phyloP scores from a whole-genome alignment of 2,888 invertebrate species.

The Anthrax anthrax region DNA sequence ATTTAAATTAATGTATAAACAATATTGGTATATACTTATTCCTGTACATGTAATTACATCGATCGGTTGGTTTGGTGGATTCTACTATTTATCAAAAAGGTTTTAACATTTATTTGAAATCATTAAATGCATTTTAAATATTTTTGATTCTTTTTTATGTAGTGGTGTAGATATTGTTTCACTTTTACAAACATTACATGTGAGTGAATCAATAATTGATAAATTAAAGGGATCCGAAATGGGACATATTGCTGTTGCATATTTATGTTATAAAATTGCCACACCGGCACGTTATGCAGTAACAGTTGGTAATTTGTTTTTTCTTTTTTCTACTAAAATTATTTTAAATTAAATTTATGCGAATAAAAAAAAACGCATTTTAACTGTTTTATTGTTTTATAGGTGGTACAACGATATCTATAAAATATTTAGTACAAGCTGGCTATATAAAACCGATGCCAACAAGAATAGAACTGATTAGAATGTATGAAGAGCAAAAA shows the following conservation, averaged over 20 bases:
- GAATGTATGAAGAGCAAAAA: constrained; percentile 41
- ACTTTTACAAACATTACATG: constrained; percentile 57
- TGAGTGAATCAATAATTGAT: constrained; percentile 63
- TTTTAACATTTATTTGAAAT: constrained; percentile 23
- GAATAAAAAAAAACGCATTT: no score
- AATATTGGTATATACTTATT: constrained; percentile 92
- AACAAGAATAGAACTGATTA: constrained; percentile 46
- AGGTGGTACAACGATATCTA: constrained; percentile 77
- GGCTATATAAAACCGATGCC: constrained; percentile 78
- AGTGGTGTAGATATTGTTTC: constrained; percentile 86
- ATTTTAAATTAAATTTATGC: no score
- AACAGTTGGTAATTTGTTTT: constrained; percentile 62
- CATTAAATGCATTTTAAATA: no score
- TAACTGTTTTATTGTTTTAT: constrained; percentile 14
- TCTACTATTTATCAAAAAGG: constrained; percentile 79
- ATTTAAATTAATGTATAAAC: constrained; percentile 83
- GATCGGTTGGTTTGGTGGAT: constrained; percentile 70
- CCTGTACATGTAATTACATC: constrained; percentile 89
- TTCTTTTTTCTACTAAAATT: no score
- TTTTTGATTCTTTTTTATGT: constrained; percentile 13
- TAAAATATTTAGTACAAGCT: constrained; percentile 60
- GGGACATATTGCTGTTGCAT: constrained; percentile 79
- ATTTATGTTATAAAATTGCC: constrained; percentile 84
- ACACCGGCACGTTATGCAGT: constrained; percentile 87
- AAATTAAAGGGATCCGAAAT: constrained; percentile 65